Base-by-base conservation (phyloP, 2,888 invertebrate species). In the Agonopterix subpropinquella region DNA sequence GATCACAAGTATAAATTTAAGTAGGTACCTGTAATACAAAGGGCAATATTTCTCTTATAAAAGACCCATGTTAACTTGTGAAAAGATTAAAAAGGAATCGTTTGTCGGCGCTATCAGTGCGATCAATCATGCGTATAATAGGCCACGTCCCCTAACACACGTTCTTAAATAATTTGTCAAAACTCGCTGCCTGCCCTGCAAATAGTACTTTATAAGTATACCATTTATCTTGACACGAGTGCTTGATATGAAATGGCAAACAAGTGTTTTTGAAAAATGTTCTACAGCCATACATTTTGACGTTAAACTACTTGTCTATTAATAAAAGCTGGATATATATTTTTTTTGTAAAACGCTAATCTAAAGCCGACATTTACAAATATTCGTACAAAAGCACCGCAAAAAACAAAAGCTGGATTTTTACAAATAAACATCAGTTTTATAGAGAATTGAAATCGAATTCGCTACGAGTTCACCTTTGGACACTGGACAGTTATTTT, bases 111-210 rank as follows among this genome's bases (percentile, higher is more conserved):
- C 71, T 75, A 80, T 80, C 74, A 76, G 66, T 70, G 70, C 79
- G 73, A 87, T 88, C 85, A 80, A 88, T 88, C 87, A 87, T 70
- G 61, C 64, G 65, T 69, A 83, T 79, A 84, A 85, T 80, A 74
- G 75, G 77, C 66, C 75, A 72, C 76, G 80, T 80, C 76, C 75
- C 77, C 75, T 77, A 65, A 78, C 78, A 82, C 87, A 87, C 86
- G 87, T 86, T 74, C 86, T 82, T 81, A 81, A 85, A 86, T 87
- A 86, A 88, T 88, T 88, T 88, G 86, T 88, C 87, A 88, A 77
- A 78, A 83, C 69, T 75, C 74, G 69, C 73, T 70, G 68, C 67
- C 68, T 65, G 73, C 73, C 70, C 48, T 64, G 62, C 59, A 65
- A 74, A 69, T 73, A 66, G 63, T 72, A 67, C 56, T 62, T 59